A percentile compares a stretch with the other conserved stretches of the same genome.
These are phyloP conservation scores for Agraylea sexmaculata DNA, from an alignment of 1,140 invertebrate species.

Conservation along the genomic window DNA sequence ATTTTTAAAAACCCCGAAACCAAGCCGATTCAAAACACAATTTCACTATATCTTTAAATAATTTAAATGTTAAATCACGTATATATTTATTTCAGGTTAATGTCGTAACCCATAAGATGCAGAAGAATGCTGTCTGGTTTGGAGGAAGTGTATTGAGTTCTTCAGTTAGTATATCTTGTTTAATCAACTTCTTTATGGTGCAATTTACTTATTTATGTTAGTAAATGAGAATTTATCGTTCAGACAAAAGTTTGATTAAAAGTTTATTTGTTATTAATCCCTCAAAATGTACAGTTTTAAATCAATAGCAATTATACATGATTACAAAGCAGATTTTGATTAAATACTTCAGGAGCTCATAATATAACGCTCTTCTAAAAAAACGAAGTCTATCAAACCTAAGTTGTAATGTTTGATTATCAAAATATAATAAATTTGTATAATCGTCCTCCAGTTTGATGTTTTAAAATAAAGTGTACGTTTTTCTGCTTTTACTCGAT, in stretches of 20 bases:
- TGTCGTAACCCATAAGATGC: conserved; percentile 97
- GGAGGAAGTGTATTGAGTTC: conserved; percentile 96
- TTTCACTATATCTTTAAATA: conserved; percentile 26
- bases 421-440: too few relatives aligned
- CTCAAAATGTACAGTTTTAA: too few relatives aligned
- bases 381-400: too few relatives aligned
- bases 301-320: neutral
- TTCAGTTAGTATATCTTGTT: conserved; percentile 52
- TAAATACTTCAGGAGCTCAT: neutral
- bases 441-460: too few relatives aligned
- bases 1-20: conserved; percentile 26
- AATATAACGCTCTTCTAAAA: neutral
- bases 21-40: conserved; percentile 16
- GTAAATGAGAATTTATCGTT: too few relatives aligned
- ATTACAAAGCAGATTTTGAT: neutral
- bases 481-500: too few relatives aligned
- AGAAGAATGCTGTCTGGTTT: conserved; percentile 99
- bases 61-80: neutral
- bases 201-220: too few relatives aligned
- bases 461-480: too few relatives aligned
- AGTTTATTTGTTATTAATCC: too few relatives aligned
- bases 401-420: too few relatives aligned
- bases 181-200: neutral
- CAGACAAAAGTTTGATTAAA: too few relatives aligned
- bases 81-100: conserved; percentile 69